Conservation (phyloP, 92 coral and sea anemone genomes). For the Metridium senile region DNA sequence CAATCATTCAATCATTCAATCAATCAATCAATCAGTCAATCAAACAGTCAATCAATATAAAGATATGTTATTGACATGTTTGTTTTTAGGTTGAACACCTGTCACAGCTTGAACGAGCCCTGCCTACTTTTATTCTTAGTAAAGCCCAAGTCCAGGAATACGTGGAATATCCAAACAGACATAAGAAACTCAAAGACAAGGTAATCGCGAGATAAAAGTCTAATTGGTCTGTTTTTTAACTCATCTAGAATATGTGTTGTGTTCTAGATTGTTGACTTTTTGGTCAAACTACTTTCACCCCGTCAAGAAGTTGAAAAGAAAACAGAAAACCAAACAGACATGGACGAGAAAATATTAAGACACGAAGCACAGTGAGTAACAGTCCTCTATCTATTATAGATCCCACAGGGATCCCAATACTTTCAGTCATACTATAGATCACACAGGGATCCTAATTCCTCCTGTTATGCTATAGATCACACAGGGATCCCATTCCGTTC, state of each 20-base stretch:
- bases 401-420: not conserved
- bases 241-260: no score
- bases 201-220: no score
- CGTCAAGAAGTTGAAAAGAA: slow-evolving; percentile 71
- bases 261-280: slow-evolving; percentile 50
- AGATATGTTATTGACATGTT: not conserved
- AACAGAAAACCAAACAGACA: slow-evolving; percentile 55
- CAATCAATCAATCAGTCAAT: not conserved
- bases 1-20: not conserved
- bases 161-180: slow-evolving; percentile 84
- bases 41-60: not conserved
- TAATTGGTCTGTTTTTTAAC: no score
- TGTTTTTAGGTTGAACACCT: slow-evolving; percentile 74
- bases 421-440: not conserved
- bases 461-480: no score
- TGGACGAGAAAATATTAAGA: slow-evolving; percentile 58
- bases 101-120: slow-evolving; percentile 85
- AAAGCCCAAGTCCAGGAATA: slow-evolving; percentile 73
- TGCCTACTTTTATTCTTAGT: slow-evolving; percentile 83
- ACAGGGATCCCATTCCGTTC: no score
- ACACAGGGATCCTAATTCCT: no score
- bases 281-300: slow-evolving; percentile 72
- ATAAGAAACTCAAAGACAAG: slow-evolving; percentile 75
- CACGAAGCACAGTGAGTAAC: slow-evolving; percentile 85
- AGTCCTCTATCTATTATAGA: not conserved